Percentiles rank a stretch among this genome's conserved stretches.
phyloP scores from a whole-genome alignment of 2,797 vertebrate species.

The Pelobates cultripes region DNA sequence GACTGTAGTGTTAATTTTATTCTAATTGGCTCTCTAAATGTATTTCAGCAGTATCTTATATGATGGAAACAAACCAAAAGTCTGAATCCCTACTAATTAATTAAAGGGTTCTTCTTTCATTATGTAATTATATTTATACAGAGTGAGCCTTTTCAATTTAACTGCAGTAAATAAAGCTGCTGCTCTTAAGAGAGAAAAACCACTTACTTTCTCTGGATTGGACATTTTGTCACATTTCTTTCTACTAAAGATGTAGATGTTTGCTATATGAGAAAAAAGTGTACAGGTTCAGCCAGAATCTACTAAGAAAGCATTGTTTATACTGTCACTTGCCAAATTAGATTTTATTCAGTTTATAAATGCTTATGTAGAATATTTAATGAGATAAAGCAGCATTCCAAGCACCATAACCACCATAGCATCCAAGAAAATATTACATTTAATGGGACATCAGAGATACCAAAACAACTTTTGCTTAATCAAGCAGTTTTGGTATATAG shows the following conservation, averaged over 20 bases:
- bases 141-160: background rate
- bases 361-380: no score
- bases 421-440: no score
- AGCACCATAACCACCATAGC: no score
- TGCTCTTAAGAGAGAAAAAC: background rate
- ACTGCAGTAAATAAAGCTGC: background rate
- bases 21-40: conserved; percentile 1
- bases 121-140: conserved; percentile 6
- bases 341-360: background rate
- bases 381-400: no score
- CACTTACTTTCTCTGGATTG: conserved; percentile 2
- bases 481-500: no score
- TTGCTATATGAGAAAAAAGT: background rate
- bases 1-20: background rate
- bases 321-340: background rate
- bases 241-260: background rate
- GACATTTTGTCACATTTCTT: background rate
- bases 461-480: no score
- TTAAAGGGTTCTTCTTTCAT: conserved; percentile 20
- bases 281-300: background rate
- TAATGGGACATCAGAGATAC: no score
- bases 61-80: conserved; percentile 9
- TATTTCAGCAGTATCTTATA: background rate
- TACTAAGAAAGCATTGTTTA: background rate
- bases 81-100: conserved; percentile 17